Evolutionary conservation across 2,888 invertebrate genomes (phyloP).

Genomic region (Drosophila fulvimacula): DNA sequence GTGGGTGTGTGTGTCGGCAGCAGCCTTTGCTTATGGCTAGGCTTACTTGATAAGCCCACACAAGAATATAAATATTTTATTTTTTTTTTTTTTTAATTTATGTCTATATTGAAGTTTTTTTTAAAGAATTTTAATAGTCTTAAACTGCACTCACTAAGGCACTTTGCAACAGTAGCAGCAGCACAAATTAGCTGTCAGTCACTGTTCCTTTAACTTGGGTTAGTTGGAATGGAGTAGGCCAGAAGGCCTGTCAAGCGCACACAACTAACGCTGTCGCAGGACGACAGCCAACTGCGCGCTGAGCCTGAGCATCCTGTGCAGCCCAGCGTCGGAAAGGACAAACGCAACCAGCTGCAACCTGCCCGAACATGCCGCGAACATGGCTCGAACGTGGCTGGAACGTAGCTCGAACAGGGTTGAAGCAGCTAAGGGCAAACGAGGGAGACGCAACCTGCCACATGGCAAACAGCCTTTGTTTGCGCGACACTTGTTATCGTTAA

Average conservation of each 20-base stretch:
- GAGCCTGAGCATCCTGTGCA: slow-evolving; percentile 43
- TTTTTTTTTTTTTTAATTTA: slow-evolving; percentile 1
- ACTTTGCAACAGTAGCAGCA: slow-evolving; percentile 24
- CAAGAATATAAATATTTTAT: slow-evolving; percentile 10
- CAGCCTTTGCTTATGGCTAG: slow-evolving; percentile 36
- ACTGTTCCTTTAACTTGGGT: slow-evolving; percentile 15
- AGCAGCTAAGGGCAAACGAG: background rate
- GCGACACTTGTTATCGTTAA: slow-evolving; percentile 72
- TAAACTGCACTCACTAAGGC: slow-evolving; percentile 43
- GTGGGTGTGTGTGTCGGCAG: slow-evolving; percentile 33
- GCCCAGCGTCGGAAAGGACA: slow-evolving; percentile 25
- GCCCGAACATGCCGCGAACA: no score
- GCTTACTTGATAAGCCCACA: slow-evolving; percentile 43
- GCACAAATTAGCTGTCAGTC: slow-evolving; percentile 6
- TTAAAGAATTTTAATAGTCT: slow-evolving; percentile 8
- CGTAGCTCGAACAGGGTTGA: slow-evolving; percentile 4
- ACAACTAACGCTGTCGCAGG: slow-evolving; percentile 76
- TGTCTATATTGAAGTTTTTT: background rate
- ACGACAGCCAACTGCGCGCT: slow-evolving; percentile 77
- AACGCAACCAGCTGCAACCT: slow-evolving; percentile 40
- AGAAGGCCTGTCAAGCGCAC: slow-evolving; percentile 57
- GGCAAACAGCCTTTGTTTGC: slow-evolving; percentile 53
- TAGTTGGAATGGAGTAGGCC: background rate
- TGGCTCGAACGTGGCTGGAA: slow-evolving; percentile 35
- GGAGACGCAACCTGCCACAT: background rate